phyloP scores from a whole-genome alignment of 2,113 vertebrate genomes.

The Phalacrocorax aristotelis region DNA sequence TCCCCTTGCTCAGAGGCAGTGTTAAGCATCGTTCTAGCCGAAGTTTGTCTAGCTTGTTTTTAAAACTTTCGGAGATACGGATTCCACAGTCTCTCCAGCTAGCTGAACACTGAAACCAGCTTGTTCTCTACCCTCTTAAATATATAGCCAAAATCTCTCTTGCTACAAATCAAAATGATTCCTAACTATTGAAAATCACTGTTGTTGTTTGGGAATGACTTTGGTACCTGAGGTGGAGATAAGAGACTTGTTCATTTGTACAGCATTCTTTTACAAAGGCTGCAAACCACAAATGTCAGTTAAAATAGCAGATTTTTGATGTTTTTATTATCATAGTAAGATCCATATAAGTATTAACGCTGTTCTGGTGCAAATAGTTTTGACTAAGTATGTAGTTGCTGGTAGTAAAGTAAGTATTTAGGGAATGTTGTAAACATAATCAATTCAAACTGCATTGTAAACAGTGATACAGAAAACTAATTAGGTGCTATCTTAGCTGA shows the following conservation, averaged over 20 bases:
- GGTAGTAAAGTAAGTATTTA: slow-evolving; percentile 51
- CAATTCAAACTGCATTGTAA: slow-evolving; percentile 78
- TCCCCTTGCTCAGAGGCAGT: background rate
- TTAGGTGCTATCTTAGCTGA: slow-evolving; percentile 71
- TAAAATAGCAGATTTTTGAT: background rate
- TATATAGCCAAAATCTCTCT: background rate
- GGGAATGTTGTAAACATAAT: slow-evolving; percentile 54
- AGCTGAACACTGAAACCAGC: background rate
- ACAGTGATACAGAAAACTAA: slow-evolving; percentile 71
- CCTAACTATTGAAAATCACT: background rate
- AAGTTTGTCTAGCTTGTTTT: background rate
- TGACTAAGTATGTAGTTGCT: background rate
- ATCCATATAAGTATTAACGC: background rate
- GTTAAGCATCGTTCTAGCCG: background rate
- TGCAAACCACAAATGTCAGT: background rate
- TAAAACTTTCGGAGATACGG: background rate
- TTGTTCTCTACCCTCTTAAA: background rate
- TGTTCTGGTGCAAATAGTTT: background rate
- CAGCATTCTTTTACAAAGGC: background rate
- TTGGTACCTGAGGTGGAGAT: background rate
- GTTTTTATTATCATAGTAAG: background rate
- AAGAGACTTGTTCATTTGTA: background rate
- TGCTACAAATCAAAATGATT: background rate
- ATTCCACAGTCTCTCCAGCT: background rate
- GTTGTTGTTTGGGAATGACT: background rate